A percentile compares a stretch with the other conserved stretches of the same genome.
These are phyloP conservation scores for Coracias cyanogaster DNA, from an alignment of 2,797 vertebrate species.

Conservation along the genomic window DNA sequence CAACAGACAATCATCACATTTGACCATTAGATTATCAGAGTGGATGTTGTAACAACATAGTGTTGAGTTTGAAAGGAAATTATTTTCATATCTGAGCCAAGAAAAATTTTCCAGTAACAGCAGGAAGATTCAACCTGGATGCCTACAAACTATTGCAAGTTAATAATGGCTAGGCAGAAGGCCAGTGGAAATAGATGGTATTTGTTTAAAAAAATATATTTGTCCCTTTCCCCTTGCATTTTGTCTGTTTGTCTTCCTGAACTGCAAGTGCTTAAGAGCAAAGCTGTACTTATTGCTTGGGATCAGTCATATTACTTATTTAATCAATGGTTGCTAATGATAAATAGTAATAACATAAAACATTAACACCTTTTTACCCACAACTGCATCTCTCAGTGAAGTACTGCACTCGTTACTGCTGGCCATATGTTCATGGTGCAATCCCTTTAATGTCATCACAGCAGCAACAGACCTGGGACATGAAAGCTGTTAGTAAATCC, in stretches of 20 bases:
- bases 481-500: not conserved
- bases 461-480: not conserved
- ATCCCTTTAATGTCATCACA: not conserved
- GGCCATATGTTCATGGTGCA: not conserved
- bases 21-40: conserved; percentile 21
- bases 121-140: conserved; percentile 33
- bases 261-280: not conserved
- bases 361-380: not conserved
- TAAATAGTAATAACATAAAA: conserved; percentile 13
- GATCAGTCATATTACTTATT: not conserved
- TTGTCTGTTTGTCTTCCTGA: not conserved
- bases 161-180: conserved; percentile 37
- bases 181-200: conserved; percentile 19
- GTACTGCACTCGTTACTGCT: not conserved
- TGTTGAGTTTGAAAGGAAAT: conserved; percentile 49
- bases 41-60: conserved; percentile 32
- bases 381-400: not conserved
- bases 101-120: conserved; percentile 51
- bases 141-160: not conserved
- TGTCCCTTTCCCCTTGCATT: not conserved
- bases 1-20: not conserved
- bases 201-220: conserved; percentile 26
- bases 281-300: not conserved
- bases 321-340: not conserved
- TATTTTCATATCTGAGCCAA: conserved; percentile 40